These are phyloP conservation scores for Anableps anableps DNA, from an alignment of 2,797 vertebrate genomes.

Conservation along the genomic window DNA sequence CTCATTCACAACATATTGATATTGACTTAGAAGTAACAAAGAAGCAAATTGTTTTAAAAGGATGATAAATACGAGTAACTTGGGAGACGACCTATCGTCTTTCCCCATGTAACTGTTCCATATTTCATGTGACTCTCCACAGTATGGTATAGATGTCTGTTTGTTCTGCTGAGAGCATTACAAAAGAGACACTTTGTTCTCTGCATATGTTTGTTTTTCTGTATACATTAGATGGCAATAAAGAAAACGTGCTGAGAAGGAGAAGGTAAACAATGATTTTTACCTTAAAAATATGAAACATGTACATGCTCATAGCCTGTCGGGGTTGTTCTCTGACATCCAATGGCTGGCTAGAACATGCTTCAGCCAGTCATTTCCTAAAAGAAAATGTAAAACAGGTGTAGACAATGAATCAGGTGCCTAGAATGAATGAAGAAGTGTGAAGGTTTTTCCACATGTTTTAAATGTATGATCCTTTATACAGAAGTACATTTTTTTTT, in stretches of 20 bases:
- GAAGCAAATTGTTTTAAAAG: conserved; percentile 39
- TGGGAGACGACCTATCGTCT: conserved; percentile 44
- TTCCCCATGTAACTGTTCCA: conserved; percentile 49
- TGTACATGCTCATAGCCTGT: background rate
- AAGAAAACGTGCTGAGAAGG: background rate
- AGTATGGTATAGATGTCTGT: conserved; percentile 48
- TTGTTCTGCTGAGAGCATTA: conserved; percentile 43
- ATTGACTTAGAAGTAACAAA: conserved; percentile 13
- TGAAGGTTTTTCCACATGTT: conserved; percentile 4
- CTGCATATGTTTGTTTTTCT: conserved; percentile 51
- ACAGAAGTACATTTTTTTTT: background rate
- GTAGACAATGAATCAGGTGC: background rate
- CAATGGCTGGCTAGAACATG: background rate
- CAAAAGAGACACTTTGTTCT: conserved; percentile 34
- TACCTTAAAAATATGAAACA: conserved; percentile 19
- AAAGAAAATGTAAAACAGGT: background rate
- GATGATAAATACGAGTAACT: conserved; percentile 57
- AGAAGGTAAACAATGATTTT: conserved; percentile 17
- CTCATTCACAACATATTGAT: conserved; percentile 48
- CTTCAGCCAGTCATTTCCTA: background rate
- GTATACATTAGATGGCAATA: conserved; percentile 20
- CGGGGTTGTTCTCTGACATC: background rate
- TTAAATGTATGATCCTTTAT: background rate
- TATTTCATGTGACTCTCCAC: conserved; percentile 63
- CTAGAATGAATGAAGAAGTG: background rate